Evolutionary conservation across 2,888 invertebrate genomes (phyloP), one percentile per base, ranked within the genome.

Genomic region (Furcula furcula): DNA sequence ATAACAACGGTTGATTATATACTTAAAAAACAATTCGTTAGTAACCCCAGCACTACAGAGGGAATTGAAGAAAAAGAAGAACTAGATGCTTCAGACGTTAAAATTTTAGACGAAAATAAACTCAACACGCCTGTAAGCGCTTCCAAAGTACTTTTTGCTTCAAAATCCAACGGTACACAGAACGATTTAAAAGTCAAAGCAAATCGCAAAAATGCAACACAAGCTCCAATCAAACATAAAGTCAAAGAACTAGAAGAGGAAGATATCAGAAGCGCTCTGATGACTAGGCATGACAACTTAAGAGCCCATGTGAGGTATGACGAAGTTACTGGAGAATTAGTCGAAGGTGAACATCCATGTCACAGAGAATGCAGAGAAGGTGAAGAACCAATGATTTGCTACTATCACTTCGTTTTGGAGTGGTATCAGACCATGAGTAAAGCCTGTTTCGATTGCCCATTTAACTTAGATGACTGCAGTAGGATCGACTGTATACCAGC

Each of bases 341-440:
- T 84, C 7, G 77, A 75, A 7, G 84, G 79, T 7, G 76, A 78
- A 7, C 89, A 89, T 50, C 92, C 93, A 0, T 95, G 95, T 69
- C 80, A 90, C 15, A 91, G 95, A 55, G 86, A 89, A 56, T 95
- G 95, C 66, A 78, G 65, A 12, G 88, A 89, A 42, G 91, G 89
- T 0, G 86, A 91, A 27, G 84, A 90, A 4, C 90, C 92, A 1
- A 92, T 92, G 92, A 89, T 90, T 13, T 95, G 95, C 60, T 89
- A 91, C 35, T 96, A 94, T 64, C 87, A 90, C 55, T 95, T 95
- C 58, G 89, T 87, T n/a, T 63, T 95, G 3, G 97, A 97, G 71
- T 94, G 93, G 91, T 97, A 96, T 75, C 92, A 94, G 52, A 94
- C 95, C 0, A 91, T 96, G 90, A 95, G 96, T 67, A 97, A 97